Evolutionary conservation across 2,797 vertebrate species (phyloP).

Genomic region (Channa striata): DNA sequence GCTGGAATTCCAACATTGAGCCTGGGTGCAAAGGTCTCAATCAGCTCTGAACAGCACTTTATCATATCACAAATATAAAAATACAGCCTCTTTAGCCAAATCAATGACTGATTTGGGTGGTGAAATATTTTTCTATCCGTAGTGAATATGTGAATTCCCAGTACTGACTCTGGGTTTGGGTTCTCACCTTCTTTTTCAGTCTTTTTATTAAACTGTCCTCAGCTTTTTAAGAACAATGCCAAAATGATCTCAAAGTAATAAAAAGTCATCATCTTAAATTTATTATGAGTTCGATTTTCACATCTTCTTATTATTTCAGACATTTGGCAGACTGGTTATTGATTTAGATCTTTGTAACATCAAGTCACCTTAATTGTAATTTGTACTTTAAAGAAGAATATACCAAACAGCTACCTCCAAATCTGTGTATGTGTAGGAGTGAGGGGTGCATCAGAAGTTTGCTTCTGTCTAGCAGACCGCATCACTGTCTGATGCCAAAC

Average conservation of each 20-base stretch:
- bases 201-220: constrained; percentile 23
- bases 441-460: background rate
- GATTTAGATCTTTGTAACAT: background rate
- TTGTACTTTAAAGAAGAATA: background rate
- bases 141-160: background rate
- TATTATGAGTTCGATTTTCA: background rate
- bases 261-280: background rate
- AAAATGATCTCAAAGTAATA: background rate
- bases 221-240: constrained; percentile 18
- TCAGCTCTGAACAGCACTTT: too few species aligned
- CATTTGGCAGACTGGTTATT: background rate
- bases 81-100: too few species aligned
- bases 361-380: background rate
- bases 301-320: background rate
- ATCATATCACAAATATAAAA: too few species aligned
- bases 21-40: too few species aligned
- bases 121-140: background rate
- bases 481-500: constrained; percentile 42
- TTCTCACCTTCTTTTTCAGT: background rate
- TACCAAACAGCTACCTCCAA: background rate
- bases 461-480: constrained; percentile 27
- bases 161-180: background rate
- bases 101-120: background rate
- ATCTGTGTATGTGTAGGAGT: constrained; percentile 2
- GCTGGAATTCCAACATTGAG: too few species aligned